Evolutionary conservation across 2,797 vertebrate genomes (phyloP).

Genomic region (Pangasius djambal): DNA sequence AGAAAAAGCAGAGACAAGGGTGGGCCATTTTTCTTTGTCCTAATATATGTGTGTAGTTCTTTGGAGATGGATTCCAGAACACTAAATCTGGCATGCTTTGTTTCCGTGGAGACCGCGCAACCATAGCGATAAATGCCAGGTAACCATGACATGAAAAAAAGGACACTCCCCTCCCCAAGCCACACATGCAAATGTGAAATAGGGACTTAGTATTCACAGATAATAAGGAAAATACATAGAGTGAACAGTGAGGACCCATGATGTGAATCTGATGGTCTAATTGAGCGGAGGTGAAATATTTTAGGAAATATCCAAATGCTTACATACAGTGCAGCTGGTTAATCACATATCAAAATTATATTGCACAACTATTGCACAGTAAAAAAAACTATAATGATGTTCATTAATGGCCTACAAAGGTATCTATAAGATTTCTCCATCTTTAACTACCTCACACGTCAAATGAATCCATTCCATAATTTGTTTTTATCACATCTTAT

Average conservation of each 20-base stretch:
- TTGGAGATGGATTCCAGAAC: conserved; percentile 66
- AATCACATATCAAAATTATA: background rate
- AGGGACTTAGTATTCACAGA: background rate
- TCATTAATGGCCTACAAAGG: background rate
- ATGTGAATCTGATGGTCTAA: conserved; percentile 17
- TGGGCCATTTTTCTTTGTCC: conserved; percentile 4
- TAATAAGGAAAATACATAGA: conserved; percentile 39
- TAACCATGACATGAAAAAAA: conserved; percentile 54
- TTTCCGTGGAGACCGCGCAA: conserved; percentile 57
- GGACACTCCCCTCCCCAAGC: conserved; percentile 11
- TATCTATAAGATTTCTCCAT: background rate
- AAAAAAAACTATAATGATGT: background rate
- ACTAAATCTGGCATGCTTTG: conserved; percentile 44
- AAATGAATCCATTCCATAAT: background rate
- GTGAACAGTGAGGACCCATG: conserved; percentile 11
- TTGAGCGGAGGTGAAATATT: background rate
- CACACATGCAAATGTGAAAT: conserved; percentile 12
- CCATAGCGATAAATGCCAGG: conserved; percentile 61
- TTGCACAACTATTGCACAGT: background rate
- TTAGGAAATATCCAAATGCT: background rate
- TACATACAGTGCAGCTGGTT: background rate
- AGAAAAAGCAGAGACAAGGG: background rate
- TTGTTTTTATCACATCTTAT: background rate
- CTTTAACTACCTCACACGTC: background rate
- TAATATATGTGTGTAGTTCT: conserved; percentile 40